Base-by-base conservation (phyloP, 2,888 invertebrate genomes). In the Napeogenes sylphis region DNA sequence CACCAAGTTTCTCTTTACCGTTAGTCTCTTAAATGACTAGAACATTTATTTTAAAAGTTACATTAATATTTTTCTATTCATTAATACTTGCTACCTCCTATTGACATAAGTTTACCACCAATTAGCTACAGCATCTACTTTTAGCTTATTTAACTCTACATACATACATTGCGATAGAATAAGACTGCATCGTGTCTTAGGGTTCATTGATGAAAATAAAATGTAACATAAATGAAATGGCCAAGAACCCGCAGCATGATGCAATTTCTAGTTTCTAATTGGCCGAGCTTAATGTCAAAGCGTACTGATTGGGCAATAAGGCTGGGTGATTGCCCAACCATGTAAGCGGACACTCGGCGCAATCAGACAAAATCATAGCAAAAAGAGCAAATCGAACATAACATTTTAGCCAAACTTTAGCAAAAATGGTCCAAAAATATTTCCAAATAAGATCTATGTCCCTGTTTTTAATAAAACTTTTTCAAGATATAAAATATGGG, bases 291-390 rank as follows among this genome's bases (percentile, higher is more conserved):
- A 67, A 70, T 70, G 89, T 89, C 89, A 64, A 74, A 78, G 88
- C 90, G 79, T 87, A 85, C 92, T 91, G 92, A 93, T 93, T 93
- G 92, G 92, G 90, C 92, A 92, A 93, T 93, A 93, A 94, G 94
- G 93, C 94, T 93, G 94, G 94, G 93, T 90, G 87, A 91, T 92
- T 93, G 92, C 91, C 92, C 92, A 93, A 93, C 93, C 92, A 91
- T 88, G 92, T 85, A 88, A 87, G 91, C 92, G 92, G 90, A 90
- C 90, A 82, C 90, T 83, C 84, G 76, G 70, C 76, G 61, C 76
- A 80, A 83, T 83, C 87, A 88, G 86, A 86, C 71, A 76, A 79
- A 75, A 79, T 58, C 66, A 71, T 70, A 72, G 51, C 63, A 66
- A 45, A 68, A 69, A 72, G 66, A 70, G 62, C 69, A 68, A 74